Percentiles rank a stretch among this genome's conserved stretches.
Evolutionary conservation across 2,888 invertebrate genomes (phyloP).

Genomic region (Eilema depressum): DNA sequence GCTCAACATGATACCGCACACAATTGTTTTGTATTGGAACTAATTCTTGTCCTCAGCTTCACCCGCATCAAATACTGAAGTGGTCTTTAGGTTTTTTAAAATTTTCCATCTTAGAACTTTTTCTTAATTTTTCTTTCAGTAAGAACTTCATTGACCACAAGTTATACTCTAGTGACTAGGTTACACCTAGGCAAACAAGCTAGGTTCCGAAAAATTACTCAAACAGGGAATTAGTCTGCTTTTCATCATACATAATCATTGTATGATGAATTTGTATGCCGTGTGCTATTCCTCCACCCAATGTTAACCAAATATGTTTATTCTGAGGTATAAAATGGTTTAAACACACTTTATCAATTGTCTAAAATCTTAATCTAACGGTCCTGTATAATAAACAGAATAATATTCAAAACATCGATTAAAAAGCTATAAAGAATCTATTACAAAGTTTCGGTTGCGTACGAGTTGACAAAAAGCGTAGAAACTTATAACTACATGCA

Average conservation of each 20-base stretch:
- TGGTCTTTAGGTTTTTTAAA: neutral
- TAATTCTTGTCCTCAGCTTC: neutral
- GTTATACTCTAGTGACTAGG: too few relatives aligned
- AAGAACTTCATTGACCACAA: too few relatives aligned
- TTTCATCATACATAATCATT: too few relatives aligned
- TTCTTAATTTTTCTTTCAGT: too few relatives aligned
- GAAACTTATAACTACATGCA: slow-evolving; percentile 44
- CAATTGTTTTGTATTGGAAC: slow-evolving; percentile 1
- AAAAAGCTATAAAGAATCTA: slow-evolving; percentile 51
- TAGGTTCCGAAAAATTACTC: too few relatives aligned
- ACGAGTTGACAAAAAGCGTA: slow-evolving; percentile 47
- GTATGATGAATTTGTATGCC: too few relatives aligned
- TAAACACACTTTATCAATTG: neutral
- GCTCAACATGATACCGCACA: neutral
- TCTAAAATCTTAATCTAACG: neutral
- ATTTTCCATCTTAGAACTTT: neutral
- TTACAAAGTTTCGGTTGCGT: slow-evolving; percentile 34
- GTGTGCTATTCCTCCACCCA: neutral
- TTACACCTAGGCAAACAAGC: too few relatives aligned
- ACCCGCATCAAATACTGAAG: neutral
- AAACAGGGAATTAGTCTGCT: too few relatives aligned
- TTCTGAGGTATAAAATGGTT: neutral
- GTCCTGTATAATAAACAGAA: slow-evolving; percentile 19
- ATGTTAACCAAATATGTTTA: neutral
- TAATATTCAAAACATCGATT: slow-evolving; percentile 32